Evolutionary conservation across 2,888 invertebrate species (phyloP), one percentile per base, ranked within the genome.

Genomic region (Nomada goodeniana): DNA sequence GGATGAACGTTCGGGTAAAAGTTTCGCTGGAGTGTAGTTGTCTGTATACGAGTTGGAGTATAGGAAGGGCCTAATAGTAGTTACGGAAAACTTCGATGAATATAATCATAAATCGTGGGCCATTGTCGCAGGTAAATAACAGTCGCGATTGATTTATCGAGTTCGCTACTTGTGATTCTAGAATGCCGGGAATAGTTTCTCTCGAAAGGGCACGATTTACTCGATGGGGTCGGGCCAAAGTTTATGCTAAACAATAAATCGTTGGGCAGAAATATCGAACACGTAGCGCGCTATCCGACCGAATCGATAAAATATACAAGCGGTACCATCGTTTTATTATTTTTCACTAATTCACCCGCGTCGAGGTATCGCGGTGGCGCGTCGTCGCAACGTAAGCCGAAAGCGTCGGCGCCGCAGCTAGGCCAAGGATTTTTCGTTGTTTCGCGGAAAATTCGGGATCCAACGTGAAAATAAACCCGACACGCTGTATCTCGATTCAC

Each of bases 401-500:
- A 7, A 36, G 36, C 36, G 7, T 7, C 5, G 5, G 36, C 0
- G 36, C 7, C 9, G 11, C 65, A 1, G 15, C 3, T 7, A 1
- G n/a, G 15, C 4, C 9, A 52, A 9, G 20, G 10, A 36, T 53
- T 68, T 47, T 59, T 59, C 15, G 29, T 7, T 11, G 20, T 9
- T 5, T 15, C 11, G 13, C 29, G 0, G 20, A 36, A 52, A n/a
- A 79, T 78, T 47, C 36, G 20, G 60, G 60, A 77, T 74, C 65
- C 60, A 23, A 29, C 26, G 44, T 47, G 50, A 50, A 64, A 70
- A 75, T 65, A 69, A 68, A 68, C 42, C 65, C 78, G 69, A 78
- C 63, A 20, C 55, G 53, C 0, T 59, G 64, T 74, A 57, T 60
- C 70, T 59, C 60, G 73, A 65, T 82, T 26, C 60, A 26, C 52